Conservation (phyloP, 1,140 invertebrate genomes). For the Brevipalpus yothersi region DNA sequence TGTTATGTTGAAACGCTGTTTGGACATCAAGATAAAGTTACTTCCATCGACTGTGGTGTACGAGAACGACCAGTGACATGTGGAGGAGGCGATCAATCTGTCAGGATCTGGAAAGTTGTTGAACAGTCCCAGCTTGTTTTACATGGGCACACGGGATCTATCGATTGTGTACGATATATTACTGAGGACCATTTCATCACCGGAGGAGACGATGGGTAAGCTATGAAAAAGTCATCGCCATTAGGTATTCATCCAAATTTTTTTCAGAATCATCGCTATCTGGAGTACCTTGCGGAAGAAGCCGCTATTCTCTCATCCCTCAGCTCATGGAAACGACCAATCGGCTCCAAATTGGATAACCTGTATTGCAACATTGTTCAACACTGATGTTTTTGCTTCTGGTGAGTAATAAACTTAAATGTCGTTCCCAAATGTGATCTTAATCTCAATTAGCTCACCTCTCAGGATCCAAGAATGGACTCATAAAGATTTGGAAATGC, state of each 20-base stretch:
- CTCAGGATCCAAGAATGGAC: slow-evolving; percentile 56
- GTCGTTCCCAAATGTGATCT: slow-evolving; percentile 8
- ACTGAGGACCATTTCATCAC: slow-evolving; percentile 80
- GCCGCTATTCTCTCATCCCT: slow-evolving; percentile 37
- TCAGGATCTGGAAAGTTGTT: slow-evolving; percentile 81
- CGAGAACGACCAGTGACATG: slow-evolving; percentile 57
- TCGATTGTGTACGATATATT: slow-evolving; percentile 64
- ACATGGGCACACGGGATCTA: slow-evolving; percentile 44
- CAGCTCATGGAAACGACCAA: slow-evolving; percentile 43
- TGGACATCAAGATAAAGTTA: slow-evolving; percentile 64
- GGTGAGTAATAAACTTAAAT: slow-evolving; percentile 23
- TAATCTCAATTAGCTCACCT: slow-evolving; percentile 1
- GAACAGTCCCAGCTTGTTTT: slow-evolving; percentile 90
- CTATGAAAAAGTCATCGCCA: not conserved
- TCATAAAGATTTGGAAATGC: slow-evolving; percentile 57
- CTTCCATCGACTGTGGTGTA: slow-evolving; percentile 47
- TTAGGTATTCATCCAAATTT: not conserved
- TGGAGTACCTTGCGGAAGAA: slow-evolving; percentile 81
- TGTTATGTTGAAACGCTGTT: slow-evolving; percentile 82
- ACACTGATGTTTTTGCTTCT: slow-evolving; percentile 73
- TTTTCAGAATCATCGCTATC: slow-evolving; percentile 36
- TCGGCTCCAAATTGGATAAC: slow-evolving; percentile 53
- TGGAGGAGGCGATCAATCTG: slow-evolving; percentile 56
- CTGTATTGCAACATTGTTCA: slow-evolving; percentile 44
- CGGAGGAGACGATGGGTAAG: slow-evolving; percentile 58